phyloP scores from a whole-genome alignment of 2,888 invertebrate genomes.

The Acanthoscelides obtectus region DNA sequence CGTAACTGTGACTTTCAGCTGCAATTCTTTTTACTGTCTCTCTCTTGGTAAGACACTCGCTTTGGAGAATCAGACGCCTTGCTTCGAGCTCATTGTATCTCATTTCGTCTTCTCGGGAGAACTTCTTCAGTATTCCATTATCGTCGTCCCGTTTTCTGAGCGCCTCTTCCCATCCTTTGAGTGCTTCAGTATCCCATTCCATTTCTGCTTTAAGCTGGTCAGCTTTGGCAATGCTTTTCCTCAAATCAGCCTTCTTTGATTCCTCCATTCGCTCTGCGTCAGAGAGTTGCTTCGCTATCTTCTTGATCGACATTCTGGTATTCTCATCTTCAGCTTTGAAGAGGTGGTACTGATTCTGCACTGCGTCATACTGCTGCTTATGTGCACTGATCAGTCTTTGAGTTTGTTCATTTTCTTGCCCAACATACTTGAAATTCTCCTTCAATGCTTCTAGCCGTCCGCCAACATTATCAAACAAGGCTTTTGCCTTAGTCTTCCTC shows the following conservation, averaged over 20 bases:
- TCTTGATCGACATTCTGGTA: constrained; percentile 48
- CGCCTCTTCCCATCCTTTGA: constrained; percentile 68
- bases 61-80: constrained; percentile 50
- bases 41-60: constrained; percentile 48
- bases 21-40: constrained; percentile 48
- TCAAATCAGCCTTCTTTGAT: constrained; percentile 50
- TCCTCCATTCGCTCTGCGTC: constrained; percentile 48
- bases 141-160: constrained; percentile 65
- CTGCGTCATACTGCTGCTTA: constrained; percentile 63
- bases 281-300: constrained; percentile 49
- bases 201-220: constrained; percentile 62
- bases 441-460: constrained; percentile 39
- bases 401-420: constrained; percentile 53
- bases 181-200: constrained; percentile 62
- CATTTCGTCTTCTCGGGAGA: constrained; percentile 65
- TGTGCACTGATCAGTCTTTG: constrained; percentile 64
- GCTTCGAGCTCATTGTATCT: constrained; percentile 60
- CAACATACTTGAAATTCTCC: constrained; percentile 52
- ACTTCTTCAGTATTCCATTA: constrained; percentile 65
- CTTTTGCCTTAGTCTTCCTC: constrained; percentile 48
- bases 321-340: constrained; percentile 48
- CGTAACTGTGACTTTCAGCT: constrained; percentile 53
- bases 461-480: constrained; percentile 46
- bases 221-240: constrained; percentile 56
- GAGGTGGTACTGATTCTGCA: constrained; percentile 51